phyloP scores from a whole-genome alignment of 1,140 invertebrate genomes.

The Lepidurus arcticus region DNA sequence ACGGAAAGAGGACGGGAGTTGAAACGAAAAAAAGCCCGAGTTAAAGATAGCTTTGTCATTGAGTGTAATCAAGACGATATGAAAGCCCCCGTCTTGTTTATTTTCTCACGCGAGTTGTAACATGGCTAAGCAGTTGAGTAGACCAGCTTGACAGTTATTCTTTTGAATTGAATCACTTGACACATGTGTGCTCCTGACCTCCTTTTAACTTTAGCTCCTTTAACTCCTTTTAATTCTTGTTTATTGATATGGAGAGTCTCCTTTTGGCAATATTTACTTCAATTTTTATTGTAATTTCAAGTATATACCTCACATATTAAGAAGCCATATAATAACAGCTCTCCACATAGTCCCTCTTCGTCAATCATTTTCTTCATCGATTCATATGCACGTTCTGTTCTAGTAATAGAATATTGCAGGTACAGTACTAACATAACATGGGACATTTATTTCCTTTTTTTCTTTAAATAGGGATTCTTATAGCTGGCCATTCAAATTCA shows the following conservation, averaged over 20 bases:
- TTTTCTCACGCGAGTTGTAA: slow-evolving; percentile 11
- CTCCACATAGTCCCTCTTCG: slow-evolving; percentile 3
- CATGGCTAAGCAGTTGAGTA: not conserved
- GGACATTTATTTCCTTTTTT: slow-evolving; percentile 26
- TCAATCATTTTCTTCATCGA: not conserved
- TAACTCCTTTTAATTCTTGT: not conserved
- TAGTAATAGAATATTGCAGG: slow-evolving; percentile 13
- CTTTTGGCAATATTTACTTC: too few species aligned
- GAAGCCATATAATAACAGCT: not conserved
- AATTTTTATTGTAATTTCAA: too few species aligned
- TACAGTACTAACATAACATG: slow-evolving; percentile 19
- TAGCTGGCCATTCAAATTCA: not conserved
- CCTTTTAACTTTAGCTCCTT: slow-evolving; percentile 22
- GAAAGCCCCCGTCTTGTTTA: not conserved
- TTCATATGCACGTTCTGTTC: not conserved
- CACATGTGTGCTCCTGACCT: slow-evolving; percentile 5
- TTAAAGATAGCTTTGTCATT: too few species aligned
- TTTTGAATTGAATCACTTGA: slow-evolving; percentile 23
- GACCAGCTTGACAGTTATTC: slow-evolving; percentile 25
- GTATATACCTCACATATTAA: not conserved
- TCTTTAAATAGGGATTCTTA: slow-evolving; percentile 15
- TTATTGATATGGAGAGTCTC: too few species aligned
- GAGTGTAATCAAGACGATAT: too few species aligned
- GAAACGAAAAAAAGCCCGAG: too few species aligned
- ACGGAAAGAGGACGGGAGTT: too few species aligned